phyloP scores from a whole-genome alignment of 2,113 vertebrate genomes.

The Herpailurus yagouaroundi region DNA sequence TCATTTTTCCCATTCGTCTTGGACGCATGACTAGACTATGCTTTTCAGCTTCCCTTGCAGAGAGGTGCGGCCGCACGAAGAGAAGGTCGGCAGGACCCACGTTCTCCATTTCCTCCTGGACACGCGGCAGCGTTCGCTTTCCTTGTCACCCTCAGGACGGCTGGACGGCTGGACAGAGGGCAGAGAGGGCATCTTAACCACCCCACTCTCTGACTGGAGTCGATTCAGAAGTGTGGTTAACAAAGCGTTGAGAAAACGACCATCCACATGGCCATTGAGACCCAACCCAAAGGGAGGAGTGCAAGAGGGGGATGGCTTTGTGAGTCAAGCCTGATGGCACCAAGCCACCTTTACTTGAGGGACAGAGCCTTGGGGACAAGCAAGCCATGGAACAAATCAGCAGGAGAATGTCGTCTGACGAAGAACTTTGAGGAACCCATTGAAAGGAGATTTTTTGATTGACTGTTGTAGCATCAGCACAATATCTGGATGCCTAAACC shows the following conservation, averaged over 20 bases:
- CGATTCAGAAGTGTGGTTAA: not conserved
- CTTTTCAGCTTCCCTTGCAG: not conserved
- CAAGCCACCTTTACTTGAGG: not conserved
- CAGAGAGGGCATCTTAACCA: no score
- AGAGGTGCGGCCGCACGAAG: not conserved
- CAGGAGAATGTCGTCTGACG: rapidly evolving
- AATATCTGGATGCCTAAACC: rapidly evolving
- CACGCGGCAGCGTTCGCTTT: not conserved
- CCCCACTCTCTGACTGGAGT: not conserved
- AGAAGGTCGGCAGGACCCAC: not conserved
- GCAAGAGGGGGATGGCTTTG: not conserved
- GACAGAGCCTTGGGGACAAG: not conserved
- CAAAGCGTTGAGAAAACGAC: not conserved
- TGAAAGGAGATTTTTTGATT: not conserved
- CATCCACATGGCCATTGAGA: not conserved
- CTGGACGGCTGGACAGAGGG: no score
- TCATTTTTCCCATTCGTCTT: not conserved
- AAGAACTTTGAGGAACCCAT: not conserved
- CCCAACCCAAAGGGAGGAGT: not conserved
- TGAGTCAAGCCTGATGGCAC: not conserved
- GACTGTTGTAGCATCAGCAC: rapidly evolving
- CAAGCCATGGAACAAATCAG: not conserved
- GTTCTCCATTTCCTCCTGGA: not conserved
- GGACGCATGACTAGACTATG: not conserved
- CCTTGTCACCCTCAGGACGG: not conserved